A percentile compares a stretch with the other conserved stretches of the same genome.
Evolutionary conservation across 2,888 invertebrate genomes (phyloP).

Genomic region (Macrophya alboannulata): DNA sequence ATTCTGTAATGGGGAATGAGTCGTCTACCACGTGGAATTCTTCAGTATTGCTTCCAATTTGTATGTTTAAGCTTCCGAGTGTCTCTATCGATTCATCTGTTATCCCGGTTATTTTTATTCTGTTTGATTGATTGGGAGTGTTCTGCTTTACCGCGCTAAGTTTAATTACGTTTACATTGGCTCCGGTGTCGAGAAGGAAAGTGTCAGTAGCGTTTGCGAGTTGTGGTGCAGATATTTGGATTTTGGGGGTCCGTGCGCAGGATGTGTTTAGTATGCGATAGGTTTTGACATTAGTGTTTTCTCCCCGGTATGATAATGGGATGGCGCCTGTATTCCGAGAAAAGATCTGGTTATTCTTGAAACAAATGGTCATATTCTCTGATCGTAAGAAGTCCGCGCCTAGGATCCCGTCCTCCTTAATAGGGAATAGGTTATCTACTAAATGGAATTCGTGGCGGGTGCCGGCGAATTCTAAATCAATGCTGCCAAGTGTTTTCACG

Average conservation of each 20-base stretch:
- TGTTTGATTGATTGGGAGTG: background rate
- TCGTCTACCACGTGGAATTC: background rate
- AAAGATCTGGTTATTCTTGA: background rate
- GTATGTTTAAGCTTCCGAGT: background rate
- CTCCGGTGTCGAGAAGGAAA: background rate
- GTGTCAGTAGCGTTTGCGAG: background rate
- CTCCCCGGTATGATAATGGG: background rate
- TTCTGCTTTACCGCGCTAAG: background rate
- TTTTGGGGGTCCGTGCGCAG: background rate
- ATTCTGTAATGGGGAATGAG: background rate
- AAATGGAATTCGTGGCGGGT: background rate
- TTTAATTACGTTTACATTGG: background rate
- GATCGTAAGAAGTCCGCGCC: background rate
- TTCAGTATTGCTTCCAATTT: background rate
- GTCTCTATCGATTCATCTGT: background rate
- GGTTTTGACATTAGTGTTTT: background rate
- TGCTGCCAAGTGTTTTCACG: background rate
- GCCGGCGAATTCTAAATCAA: background rate
- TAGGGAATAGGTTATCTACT: background rate
- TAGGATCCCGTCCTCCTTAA: background rate
- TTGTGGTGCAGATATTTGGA: background rate
- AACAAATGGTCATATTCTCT: background rate
- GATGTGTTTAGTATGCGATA: background rate
- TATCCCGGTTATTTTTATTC: background rate
- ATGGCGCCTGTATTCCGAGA: background rate